A percentile compares a stretch with the other conserved stretches of the same genome.
These are phyloP conservation scores for Rhagophthalmus giganteus DNA, from an alignment of 2,888 invertebrate genomes.

Conservation along the genomic window DNA sequence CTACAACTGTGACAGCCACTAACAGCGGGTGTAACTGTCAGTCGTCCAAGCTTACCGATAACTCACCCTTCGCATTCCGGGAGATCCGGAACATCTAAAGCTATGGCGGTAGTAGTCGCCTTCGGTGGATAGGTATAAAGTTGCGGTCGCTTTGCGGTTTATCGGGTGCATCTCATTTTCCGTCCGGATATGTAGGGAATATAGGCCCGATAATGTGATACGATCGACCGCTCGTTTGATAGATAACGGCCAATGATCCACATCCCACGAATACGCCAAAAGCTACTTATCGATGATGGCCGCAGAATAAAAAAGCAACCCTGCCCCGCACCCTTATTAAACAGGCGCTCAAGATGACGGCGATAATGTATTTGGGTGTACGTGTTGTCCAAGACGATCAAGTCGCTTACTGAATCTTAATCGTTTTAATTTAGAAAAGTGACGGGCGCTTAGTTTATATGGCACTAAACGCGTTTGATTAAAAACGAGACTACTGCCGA, in stretches of 20 bases:
- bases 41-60: constrained; percentile 23
- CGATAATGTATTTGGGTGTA: too few relatives aligned
- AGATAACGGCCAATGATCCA: constrained; percentile 22
- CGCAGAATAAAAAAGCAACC: background rate
- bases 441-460: too few relatives aligned
- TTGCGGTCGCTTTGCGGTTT: constrained; percentile 30
- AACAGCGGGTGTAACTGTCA: constrained; percentile 30
- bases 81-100: constrained; percentile 29
- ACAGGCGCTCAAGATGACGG: background rate
- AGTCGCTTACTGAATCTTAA: too few relatives aligned
- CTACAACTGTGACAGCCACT: constrained; percentile 31
- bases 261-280: constrained; percentile 15
- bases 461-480: too few relatives aligned
- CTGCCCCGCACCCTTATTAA: background rate
- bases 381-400: too few relatives aligned
- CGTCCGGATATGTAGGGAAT: constrained; percentile 18
- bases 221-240: constrained; percentile 23
- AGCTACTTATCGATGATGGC: background rate
- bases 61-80: constrained; percentile 29
- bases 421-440: too few relatives aligned
- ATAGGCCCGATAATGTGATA: constrained; percentile 20
- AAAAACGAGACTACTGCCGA: too few relatives aligned
- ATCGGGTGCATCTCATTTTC: constrained; percentile 32
- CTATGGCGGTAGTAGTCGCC: constrained; percentile 28
- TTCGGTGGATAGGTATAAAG: constrained; percentile 30